These are phyloP conservation scores for Meandrina meandrites DNA, from an alignment of 92 coral and sea anemone genomes.

Conservation along the genomic window DNA sequence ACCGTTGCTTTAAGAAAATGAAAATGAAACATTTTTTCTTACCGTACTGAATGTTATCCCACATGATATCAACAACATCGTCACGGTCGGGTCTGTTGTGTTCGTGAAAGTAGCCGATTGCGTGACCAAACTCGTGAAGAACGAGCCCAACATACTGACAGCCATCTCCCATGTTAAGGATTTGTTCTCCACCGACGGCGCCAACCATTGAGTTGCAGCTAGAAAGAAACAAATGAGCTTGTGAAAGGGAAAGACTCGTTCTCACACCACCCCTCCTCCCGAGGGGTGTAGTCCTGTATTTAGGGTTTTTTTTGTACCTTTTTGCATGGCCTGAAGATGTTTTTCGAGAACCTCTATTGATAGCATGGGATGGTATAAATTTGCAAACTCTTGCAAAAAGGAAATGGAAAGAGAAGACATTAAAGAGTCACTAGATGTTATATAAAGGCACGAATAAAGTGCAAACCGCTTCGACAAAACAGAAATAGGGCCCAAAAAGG, in stretches of 20 bases:
- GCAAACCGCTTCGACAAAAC: no score
- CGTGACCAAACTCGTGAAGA: slow-evolving; percentile 87
- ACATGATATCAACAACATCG: slow-evolving; percentile 52
- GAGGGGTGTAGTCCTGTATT: neutral
- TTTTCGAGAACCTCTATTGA: no score
- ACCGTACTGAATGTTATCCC: slow-evolving; percentile 83
- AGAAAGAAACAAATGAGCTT: neutral
- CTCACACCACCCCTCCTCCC: no score
- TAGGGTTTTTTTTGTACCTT: neutral
- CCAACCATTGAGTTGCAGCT: slow-evolving; percentile 91
- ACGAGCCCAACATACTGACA: slow-evolving; percentile 85
- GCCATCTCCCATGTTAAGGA: slow-evolving; percentile 80
- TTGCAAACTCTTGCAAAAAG: no score
- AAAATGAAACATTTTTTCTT: neutral
- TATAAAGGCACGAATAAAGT: no score
- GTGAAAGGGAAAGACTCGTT: neutral
- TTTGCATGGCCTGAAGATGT: neutral
- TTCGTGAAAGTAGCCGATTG: slow-evolving; percentile 85
- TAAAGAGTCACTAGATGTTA: no score
- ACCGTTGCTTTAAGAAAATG: neutral
- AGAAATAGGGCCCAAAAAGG: no score
- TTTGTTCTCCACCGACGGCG: slow-evolving; percentile 78
- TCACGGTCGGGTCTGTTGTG: slow-evolving; percentile 94
- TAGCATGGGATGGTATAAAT: no score
- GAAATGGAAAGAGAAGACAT: no score